A percentile compares a stretch with the other conserved stretches of the same genome.
Conservation (phyloP, 1,140 invertebrate species). For the fruit fly (Drosophila melanogaster) region Release_6_plus_ISO1_MT NC_004354.4:14480501-14481000, state of each 20-base stretch:
- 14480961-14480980: conserved; percentile 6
- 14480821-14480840: too few species aligned
- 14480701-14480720: conserved; percentile 3
- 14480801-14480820: too few species aligned
- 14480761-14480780: too few species aligned
- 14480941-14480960: background rate
- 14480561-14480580: background rate
- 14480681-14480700: background rate
- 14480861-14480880: too few species aligned
- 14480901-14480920: background rate
- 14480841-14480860: too few species aligned
- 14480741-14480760: too few species aligned
- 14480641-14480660: conserved; percentile 6
- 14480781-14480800: too few species aligned
- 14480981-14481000: background rate
- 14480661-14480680: conserved; percentile 6
- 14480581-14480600: background rate
- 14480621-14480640: background rate
- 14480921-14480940: background rate
- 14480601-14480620: background rate
- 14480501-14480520: background rate
- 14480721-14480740: background rate
- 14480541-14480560: conserved; percentile 9
- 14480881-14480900: too few species aligned
- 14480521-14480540: conserved; percentile 17